phyloP scores from a whole-genome alignment of 2,113 vertebrate species.

The Ammodytes dubius region DNA sequence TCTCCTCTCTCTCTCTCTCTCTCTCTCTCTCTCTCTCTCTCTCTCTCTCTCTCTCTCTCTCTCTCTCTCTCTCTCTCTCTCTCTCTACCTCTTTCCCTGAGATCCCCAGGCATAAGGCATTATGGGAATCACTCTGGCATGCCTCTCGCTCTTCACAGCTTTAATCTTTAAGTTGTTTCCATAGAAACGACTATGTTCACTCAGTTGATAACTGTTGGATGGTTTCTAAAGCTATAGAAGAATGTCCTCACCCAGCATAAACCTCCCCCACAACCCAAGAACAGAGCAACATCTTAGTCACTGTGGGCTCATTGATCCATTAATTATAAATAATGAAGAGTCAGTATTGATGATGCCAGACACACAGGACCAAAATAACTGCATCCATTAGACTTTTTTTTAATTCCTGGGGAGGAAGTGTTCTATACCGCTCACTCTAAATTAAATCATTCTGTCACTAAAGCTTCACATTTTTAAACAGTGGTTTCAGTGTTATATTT shows the following conservation, averaged over 20 bases:
- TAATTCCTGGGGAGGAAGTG: neutral
- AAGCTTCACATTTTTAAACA: neutral
- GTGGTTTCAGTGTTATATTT: neutral
- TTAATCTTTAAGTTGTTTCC: constrained; percentile 88
- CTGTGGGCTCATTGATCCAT: constrained; percentile 49
- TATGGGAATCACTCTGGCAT: constrained; percentile 78
- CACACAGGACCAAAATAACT: constrained; percentile 14
- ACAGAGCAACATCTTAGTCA: constrained; percentile 53
- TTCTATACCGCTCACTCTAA: neutral
- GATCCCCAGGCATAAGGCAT: constrained; percentile 80
- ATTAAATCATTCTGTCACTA: neutral
- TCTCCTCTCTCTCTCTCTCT: constrained; percentile 26
- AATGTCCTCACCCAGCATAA: constrained; percentile 54
- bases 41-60: constrained; percentile 29
- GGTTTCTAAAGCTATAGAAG: constrained; percentile 63
- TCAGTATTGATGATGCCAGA: constrained; percentile 31
- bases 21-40: constrained; percentile 21
- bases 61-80: constrained; percentile 20
- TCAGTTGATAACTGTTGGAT: constrained; percentile 69
- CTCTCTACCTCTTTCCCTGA: constrained; percentile 62
- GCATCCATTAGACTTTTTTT: constrained; percentile 1
- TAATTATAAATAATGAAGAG: constrained; percentile 49
- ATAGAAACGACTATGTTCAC: constrained; percentile 83
- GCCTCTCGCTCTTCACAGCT: constrained; percentile 75
- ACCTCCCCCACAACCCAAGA: constrained; percentile 26